Base-by-base conservation (phyloP, 64 coral and sea anemone species). In the Hydrozoanthus tunicans region DNA sequence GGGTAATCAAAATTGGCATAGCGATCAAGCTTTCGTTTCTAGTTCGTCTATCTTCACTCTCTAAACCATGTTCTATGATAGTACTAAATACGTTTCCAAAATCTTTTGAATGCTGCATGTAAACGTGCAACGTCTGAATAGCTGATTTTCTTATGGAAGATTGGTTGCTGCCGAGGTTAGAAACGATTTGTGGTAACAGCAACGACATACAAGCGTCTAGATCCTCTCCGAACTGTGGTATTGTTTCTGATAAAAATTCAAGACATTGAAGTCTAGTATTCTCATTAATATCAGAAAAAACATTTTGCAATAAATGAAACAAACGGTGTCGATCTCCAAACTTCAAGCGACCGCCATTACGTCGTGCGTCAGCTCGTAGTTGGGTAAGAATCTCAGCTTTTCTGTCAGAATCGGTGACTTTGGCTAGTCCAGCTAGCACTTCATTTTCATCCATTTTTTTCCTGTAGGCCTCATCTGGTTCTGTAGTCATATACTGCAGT, bases 101-200 rank as follows among this genome's bases (percentile, higher is more conserved):
- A 84, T 99, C 86, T 23, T 80, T 90, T 51, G 97, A 96, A 81
- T 86, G 71, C 77, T 96, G 93, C 97, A 99, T 96, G 97, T 99
- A 99, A 15, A 99, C 97, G 84, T 99, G 97, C n/a, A 99, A 83
- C 11, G 97, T 99, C 72, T 99, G 97, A 76, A 99, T 95, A 14
- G 97, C 83, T 26, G 94, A 99, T 69, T 99, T 99, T 70, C 95
- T 99, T 64, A 96, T 84, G 51, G 90, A 95, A 25, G 95, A 94
- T 32, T 95, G 89, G 77, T 96, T 95, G 78, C 96, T 93, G 15
- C 94, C 97, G 63, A 99, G 84, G 77, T 96, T 96, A 53, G 94
- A 93, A 32, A 99, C 94, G 54, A 99, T 80, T 77, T 96, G 97
- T 23, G 97, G 94, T 71, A 99, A 89, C 78, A 99, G 77, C 32